Base-by-base conservation (phyloP, 2,113 vertebrate species). In the Pteronura brasiliensis region DNA sequence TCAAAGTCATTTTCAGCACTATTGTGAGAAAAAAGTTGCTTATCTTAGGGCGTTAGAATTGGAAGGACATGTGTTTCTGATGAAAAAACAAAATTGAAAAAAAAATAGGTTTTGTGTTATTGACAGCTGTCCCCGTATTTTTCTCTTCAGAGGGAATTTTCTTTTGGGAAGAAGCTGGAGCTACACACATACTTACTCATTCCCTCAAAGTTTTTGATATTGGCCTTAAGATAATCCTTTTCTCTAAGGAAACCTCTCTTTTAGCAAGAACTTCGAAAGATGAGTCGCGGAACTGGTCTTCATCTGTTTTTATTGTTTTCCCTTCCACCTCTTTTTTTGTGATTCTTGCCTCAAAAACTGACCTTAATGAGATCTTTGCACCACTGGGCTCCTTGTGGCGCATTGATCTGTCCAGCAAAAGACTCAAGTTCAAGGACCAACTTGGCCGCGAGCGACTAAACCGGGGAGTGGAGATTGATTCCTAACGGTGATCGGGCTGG, bases 391-490 rank as follows among this genome's bases (percentile, higher is more conserved):
- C 18, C 74, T 63, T 63, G 7, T 36, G 85, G 52, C 20, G 88
- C 63, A 3, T 0, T 95, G 95, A 3, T 1, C 94, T 72, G 77
- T 88, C 42, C 39, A 93, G 39, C 7, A 14, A 34, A 74, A 91
- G 74, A 76, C 93, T 97, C 92, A 97, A 96, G 93, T 96, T 97
- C 96, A 96, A 77, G 82, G 95, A 72, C 91, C 95, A 96, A 93
- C 97, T 96, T 95, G 25, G 12, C 63, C 42, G 23, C n/a, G 93
- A 97, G 34, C 92, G 86, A 92, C 92, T 89, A 90, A 98, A 96
- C 93, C 97, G 98, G 96, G 57, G 82, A 96, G 57, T 97, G 79
- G 88, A 92, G 87, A 86, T 72, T 97, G 98, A 96, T 81, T 96
- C 0, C 3, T 92, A 97, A 96, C 77, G 94, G 88, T 93, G 97